A percentile compares a stretch with the other conserved stretches of the same genome.
Evolutionary conservation across 2,888 invertebrate species (phyloP).

Genomic region (Gonocerus acuteangulatus): DNA sequence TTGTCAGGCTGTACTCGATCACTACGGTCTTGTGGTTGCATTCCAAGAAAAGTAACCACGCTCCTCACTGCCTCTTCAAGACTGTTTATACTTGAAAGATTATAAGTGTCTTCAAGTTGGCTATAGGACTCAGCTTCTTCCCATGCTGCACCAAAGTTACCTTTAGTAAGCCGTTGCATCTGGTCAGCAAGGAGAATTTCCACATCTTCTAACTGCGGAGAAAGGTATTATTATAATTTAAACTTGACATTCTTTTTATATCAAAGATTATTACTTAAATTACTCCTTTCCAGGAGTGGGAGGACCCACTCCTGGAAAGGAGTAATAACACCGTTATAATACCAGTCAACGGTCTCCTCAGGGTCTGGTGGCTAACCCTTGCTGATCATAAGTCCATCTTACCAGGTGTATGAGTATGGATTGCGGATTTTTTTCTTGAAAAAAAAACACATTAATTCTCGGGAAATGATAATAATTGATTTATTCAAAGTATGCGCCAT

Average conservation of each 20-base stretch:
- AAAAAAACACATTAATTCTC: too few species aligned
- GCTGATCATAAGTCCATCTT: too few species aligned
- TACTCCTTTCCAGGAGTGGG: too few species aligned
- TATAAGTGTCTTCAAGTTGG: constrained; percentile 89
- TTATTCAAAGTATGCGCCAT: too few species aligned
- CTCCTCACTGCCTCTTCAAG: constrained; percentile 78
- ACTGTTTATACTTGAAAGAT: constrained; percentile 67
- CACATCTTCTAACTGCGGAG: constrained; percentile 71
- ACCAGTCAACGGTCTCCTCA: too few species aligned
- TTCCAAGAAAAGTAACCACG: constrained; percentile 71
- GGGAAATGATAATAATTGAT: too few species aligned
- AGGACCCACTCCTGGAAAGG: too few species aligned
- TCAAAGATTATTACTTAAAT: too few species aligned
- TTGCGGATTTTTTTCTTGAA: too few species aligned
- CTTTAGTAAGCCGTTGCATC: constrained; percentile 67
- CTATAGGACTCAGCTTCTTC: constrained; percentile 56
- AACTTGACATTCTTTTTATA: not conserved
- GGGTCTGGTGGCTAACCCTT: too few species aligned
- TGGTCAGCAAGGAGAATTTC: constrained; percentile 80
- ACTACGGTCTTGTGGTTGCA: constrained; percentile 76
- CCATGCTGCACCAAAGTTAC: constrained; percentile 73
- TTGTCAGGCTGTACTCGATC: constrained; percentile 78
- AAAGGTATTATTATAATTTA: constrained; percentile 8
- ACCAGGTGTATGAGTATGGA: too few species aligned
- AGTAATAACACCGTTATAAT: too few species aligned